phyloP scores from a whole-genome alignment of 2,888 invertebrate genomes.

The Cancer borealis region DNA sequence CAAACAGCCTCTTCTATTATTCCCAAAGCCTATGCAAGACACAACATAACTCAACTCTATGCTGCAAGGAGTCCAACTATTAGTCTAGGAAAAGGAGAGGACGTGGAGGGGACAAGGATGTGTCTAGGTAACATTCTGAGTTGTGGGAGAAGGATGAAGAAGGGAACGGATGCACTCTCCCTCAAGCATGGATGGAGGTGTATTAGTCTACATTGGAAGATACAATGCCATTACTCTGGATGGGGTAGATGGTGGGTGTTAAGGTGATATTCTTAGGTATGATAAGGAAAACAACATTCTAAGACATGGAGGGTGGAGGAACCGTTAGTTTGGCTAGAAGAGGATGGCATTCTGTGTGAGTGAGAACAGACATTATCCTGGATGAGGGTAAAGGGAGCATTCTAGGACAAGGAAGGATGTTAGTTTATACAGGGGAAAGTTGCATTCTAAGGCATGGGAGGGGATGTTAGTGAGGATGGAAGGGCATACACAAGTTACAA shows the following conservation, averaged over 20 bases:
- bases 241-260: neutral
- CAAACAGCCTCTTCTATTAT: neutral
- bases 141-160: too few relatives aligned
- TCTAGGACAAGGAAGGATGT: neutral
- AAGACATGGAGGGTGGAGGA: neutral
- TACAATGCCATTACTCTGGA: neutral
- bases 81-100: neutral
- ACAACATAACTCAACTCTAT: neutral
- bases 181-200: neutral
- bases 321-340: neutral
- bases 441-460: neutral
- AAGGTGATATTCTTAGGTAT: neutral
- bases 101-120: too few relatives aligned
- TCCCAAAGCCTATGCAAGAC: neutral
- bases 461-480: neutral
- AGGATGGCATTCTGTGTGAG: neutral
- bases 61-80: neutral
- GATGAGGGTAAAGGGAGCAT: neutral
- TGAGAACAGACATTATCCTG: neutral
- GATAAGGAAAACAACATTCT: neutral
- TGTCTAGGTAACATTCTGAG: too few relatives aligned
- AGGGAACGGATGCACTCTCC: neutral
- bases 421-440: neutral
- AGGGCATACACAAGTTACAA: constrained; percentile 22
- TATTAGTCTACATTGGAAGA: neutral